These are phyloP conservation scores for Plutella xylostella DNA, from an alignment of 2,888 invertebrate genomes.

Conservation along the genomic window DNA sequence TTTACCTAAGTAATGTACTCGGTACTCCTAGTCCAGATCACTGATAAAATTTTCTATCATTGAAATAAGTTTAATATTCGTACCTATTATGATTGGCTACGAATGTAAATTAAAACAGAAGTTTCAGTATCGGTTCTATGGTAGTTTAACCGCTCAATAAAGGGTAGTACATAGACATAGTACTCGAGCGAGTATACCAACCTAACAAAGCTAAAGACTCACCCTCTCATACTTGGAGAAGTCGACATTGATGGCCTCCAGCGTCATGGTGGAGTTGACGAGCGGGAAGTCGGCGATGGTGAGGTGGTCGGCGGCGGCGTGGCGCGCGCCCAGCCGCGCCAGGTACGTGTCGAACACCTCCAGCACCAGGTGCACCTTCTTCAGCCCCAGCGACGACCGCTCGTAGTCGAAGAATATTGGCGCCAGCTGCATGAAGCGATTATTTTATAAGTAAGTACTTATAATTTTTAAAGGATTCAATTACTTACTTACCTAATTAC, in stretches of 20 bases:
- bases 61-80: too few species aligned
- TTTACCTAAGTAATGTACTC: too few species aligned
- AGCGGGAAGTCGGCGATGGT: conserved; percentile 84
- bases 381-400: conserved; percentile 74
- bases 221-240: conserved; percentile 70
- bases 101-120: too few species aligned
- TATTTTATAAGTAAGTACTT: neutral
- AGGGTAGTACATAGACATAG: too few species aligned
- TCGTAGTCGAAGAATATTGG: conserved; percentile 84
- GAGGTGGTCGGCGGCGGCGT: conserved; percentile 75
- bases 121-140: neutral
- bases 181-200: too few species aligned
- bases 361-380: conserved; percentile 76
- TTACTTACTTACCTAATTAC: too few species aligned
- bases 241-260: conserved; percentile 78
- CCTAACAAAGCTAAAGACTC: neutral
- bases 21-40: too few species aligned
- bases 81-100: too few species aligned
- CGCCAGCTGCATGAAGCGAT: conserved; percentile 66
- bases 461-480: too few species aligned
- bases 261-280: conserved; percentile 76
- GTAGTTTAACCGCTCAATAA: conserved; percentile 1
- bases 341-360: conserved; percentile 77
- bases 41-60: too few species aligned
- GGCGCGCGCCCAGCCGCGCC: conserved; percentile 67